Evolutionary conservation across 2,113 vertebrate species (phyloP).

Genomic region (Bostrychus sinensis): DNA sequence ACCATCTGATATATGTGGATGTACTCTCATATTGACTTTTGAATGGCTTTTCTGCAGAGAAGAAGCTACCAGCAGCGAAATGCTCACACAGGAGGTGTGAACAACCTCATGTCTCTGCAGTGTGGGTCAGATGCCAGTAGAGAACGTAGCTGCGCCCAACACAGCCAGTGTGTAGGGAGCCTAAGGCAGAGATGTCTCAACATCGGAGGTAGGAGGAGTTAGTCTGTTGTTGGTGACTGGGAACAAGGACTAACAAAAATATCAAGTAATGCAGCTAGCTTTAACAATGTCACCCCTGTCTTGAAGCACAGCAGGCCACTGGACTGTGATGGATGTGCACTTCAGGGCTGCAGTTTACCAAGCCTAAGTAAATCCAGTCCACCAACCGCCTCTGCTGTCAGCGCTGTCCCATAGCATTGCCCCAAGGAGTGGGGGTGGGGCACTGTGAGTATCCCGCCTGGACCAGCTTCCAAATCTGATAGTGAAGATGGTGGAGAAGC

Average conservation of each 20-base stretch:
- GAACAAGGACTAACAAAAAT: neutral
- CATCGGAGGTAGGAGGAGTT: no score
- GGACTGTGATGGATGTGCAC: slow-evolving; percentile 72
- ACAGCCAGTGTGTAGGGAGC: no score
- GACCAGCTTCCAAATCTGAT: slow-evolving; percentile 64
- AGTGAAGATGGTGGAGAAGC: slow-evolving; percentile 66
- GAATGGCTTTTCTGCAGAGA: no score
- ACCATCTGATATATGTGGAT: no score
- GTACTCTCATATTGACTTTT: no score
- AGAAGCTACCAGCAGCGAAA: no score
- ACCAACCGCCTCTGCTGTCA: slow-evolving; percentile 58
- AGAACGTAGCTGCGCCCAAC: no score
- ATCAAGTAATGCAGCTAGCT: slow-evolving; percentile 48
- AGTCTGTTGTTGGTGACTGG: no score
- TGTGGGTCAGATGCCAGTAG: no score
- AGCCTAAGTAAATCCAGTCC: slow-evolving; percentile 62
- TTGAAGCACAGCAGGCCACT: slow-evolving; percentile 54
- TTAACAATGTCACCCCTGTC: slow-evolving; percentile 64
- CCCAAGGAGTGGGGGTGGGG: slow-evolving; percentile 33
- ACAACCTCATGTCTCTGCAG: no score
- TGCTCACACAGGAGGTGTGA: no score
- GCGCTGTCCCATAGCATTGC: slow-evolving; percentile 42
- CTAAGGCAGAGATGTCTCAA: no score
- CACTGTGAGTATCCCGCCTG: slow-evolving; percentile 51
- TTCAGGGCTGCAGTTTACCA: slow-evolving; percentile 61